Conservation (phyloP, 1,140 invertebrate genomes). For the Drosophila persimilis region DNA sequence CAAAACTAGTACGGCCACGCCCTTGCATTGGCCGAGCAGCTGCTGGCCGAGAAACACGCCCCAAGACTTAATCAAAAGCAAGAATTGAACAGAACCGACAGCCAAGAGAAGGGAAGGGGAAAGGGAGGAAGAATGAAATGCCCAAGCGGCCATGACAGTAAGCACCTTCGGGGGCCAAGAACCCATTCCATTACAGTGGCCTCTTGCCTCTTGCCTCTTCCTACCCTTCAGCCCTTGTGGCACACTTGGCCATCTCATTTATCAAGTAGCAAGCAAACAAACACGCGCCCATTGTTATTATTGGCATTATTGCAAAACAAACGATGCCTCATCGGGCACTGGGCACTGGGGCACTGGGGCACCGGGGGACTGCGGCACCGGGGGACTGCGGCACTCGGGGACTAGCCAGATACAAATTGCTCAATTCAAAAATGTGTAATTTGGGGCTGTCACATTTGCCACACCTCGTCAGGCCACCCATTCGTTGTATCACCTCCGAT, state of each 20-base stretch:
- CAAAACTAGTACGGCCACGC: not conserved
- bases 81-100: slow-evolving; percentile 3
- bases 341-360: no score
- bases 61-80: slow-evolving; percentile 66
- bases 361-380: not conserved
- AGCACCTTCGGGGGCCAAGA: slow-evolving; percentile 38
- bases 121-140: slow-evolving; percentile 20
- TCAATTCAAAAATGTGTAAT: slow-evolving; percentile 66
- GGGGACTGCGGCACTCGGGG: slow-evolving; percentile 2
- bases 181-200: not conserved
- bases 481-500: slow-evolving; percentile 23
- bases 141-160: slow-evolving; percentile 41
- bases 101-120: not conserved
- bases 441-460: slow-evolving; percentile 52
- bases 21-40: slow-evolving; percentile 49
- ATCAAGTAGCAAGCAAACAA: slow-evolving; percentile 70
- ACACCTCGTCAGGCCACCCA: slow-evolving; percentile 13
- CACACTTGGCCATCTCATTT: slow-evolving; percentile 61
- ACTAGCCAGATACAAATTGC: slow-evolving; percentile 63
- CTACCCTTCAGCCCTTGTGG: not conserved
- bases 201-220: not conserved
- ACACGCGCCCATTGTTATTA: slow-evolving; percentile 70
- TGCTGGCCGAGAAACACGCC: slow-evolving; percentile 55
- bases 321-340: slow-evolving; percentile 14
- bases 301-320: slow-evolving; percentile 69